Conservation (phyloP, 2,888 invertebrate genomes). For the Nephrotoma guestfalica region DNA sequence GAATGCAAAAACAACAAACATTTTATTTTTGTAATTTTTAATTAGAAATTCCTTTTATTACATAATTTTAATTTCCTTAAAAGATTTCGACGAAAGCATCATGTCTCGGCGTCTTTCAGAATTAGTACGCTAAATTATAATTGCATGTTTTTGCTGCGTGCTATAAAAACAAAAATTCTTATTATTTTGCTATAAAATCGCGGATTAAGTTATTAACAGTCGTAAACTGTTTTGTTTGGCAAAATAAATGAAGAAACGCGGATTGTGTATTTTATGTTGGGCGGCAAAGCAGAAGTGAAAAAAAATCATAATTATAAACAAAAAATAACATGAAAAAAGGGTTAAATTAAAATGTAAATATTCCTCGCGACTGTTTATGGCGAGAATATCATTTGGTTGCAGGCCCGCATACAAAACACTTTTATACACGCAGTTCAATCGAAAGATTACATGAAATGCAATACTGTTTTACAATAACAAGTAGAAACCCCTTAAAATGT, state of each 20-base stretch:
- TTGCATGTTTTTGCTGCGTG: not conserved
- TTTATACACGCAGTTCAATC: not conserved
- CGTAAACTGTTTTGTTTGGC: not conserved
- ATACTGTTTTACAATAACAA: not conserved
- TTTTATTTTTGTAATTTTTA: not conserved
- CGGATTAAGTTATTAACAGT: not conserved
- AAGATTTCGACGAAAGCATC: not conserved
- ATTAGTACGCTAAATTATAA: not conserved
- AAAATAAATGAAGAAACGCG: not conserved
- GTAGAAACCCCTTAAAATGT: not conserved
- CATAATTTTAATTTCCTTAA: not conserved
- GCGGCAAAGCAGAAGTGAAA: not conserved
- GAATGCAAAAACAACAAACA: not conserved
- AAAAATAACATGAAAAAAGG: not conserved
- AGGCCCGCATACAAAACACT: not conserved
- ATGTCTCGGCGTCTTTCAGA: not conserved
- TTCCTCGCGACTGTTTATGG: no score
- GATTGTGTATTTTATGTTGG: not conserved
- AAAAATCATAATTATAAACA: not conserved
- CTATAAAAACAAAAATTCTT: not conserved
- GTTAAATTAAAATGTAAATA: not conserved
- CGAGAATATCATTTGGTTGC: not conserved
- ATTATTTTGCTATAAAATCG: not conserved
- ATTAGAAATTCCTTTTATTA: not conserved
- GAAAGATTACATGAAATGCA: not conserved